phyloP scores from a whole-genome alignment of 2,113 vertebrate species.

The Potamarius usumacintae region DNA sequence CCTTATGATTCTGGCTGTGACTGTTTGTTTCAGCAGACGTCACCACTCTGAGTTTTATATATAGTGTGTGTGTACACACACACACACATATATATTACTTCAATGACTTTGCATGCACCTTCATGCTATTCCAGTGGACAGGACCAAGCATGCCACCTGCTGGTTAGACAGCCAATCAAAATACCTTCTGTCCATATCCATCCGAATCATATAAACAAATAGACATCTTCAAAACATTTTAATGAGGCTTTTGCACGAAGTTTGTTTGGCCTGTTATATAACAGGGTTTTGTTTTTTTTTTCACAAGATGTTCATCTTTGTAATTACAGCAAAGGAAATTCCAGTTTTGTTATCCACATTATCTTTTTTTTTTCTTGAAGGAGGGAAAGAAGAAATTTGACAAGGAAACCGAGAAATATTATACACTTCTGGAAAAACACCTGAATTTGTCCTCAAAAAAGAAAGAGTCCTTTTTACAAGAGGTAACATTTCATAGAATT shows the following conservation, averaged over 20 bases:
- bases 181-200: conserved; percentile 8
- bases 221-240: conserved; percentile 24
- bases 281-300: conserved; percentile 35
- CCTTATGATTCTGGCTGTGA: not conserved
- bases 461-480: conserved; percentile 92
- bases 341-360: conserved; percentile 35
- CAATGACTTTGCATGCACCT: not conserved
- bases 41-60: no score
- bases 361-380: conserved; percentile 68
- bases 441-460: conserved; percentile 95
- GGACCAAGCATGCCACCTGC: conserved; percentile 44
- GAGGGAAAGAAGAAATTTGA: conserved; percentile 99
- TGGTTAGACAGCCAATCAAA: conserved; percentile 2
- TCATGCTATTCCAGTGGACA: conserved; percentile 3
- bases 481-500: conserved; percentile 73
- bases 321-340: conserved; percentile 55
- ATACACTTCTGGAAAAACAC: conserved; percentile 94
- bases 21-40: not conserved
- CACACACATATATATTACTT: not conserved
- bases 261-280: conserved; percentile 54
- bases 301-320: conserved; percentile 47
- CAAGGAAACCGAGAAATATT: conserved; percentile 98
- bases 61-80: not conserved
- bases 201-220: conserved; percentile 34
- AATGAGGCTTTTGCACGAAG: conserved; percentile 43